A percentile compares a stretch with the other conserved stretches of the same genome.
Conservation (phyloP, 2,113 vertebrate species). For the Penelope pileata region DNA sequence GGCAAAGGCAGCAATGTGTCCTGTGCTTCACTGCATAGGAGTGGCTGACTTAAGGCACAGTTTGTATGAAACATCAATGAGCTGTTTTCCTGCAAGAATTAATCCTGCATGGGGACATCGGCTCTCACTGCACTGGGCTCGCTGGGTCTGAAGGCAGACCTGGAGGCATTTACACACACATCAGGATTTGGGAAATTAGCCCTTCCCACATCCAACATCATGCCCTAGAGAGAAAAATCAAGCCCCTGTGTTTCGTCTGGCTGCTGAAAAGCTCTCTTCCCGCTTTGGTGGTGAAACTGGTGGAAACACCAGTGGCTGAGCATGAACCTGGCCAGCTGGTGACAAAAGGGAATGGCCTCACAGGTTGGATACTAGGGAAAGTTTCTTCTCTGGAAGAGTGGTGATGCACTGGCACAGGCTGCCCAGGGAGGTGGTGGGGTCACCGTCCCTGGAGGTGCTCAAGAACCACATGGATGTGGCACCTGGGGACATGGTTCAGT, state of each 20-base stretch:
- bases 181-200: neutral
- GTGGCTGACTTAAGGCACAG: neutral
- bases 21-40: neutral
- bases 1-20: neutral
- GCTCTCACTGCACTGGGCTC: neutral
- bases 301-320: slow-evolving; percentile 37
- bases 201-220: neutral
- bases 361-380: too few species aligned
- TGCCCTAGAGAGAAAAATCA: neutral
- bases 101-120: neutral
- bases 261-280: neutral
- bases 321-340: neutral
- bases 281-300: slow-evolving; percentile 14
- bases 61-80: neutral
- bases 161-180: neutral
- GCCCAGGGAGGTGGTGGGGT: too few species aligned
- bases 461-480: too few species aligned
- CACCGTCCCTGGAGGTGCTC: too few species aligned
- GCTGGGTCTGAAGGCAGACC: neutral
- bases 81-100: neutral
- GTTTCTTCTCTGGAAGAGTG: too few species aligned
- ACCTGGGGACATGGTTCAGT: too few species aligned
- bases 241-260: neutral
- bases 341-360: neutral
- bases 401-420: too few species aligned